Base-by-base conservation (phyloP, 2,113 vertebrate species). In the Pomatostomus ruficeps region DNA sequence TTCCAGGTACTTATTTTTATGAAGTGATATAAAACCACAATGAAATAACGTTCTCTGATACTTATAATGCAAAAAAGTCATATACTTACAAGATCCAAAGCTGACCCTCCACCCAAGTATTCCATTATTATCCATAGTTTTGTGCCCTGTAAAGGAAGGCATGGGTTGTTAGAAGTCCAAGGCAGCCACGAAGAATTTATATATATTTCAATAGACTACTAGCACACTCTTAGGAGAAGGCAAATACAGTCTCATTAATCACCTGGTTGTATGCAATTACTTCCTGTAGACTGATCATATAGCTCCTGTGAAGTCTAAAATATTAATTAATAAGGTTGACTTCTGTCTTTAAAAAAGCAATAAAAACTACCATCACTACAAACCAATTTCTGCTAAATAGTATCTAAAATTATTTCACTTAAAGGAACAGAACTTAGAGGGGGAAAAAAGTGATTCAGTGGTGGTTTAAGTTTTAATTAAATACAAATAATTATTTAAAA, bases 71-170 rank as follows among this genome's bases (percentile, higher is more conserved):
- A 76, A 54, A 80, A 67, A 72, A 40, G 14, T 2, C 10, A 35
- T 61, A 74, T 74, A 95, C 98, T 98, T 94, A 98, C 98, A 91
- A 98, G 96, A 96, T 98, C 98, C 79, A 98, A 94, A 79, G 98
- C 98, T 40, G 98, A 98, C 28, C 98, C 98, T 85, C 98, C 98
- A 65, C 98, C 98, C 68, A 98, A 97, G 72, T 98, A 98, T 74
- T 98, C 98, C 98, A 98, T 98, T 92, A 98, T 98, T 93, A 98
- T 98, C 98, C 98, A 98, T 80, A 98, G 95, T 77, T 98, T 98
- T 89, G 98, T 98, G 94, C 79, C 93, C 94, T 96, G 71, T 28
- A 88, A 91, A 95, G 23, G 43, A 89, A 95, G 20, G 24, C 15
- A 24, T 24, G 36, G 75, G 36, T 23, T 83, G 49, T 79, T 65